These are phyloP conservation scores for Lithophane socia DNA, from an alignment of 2,888 invertebrate species.

Conservation along the genomic window DNA sequence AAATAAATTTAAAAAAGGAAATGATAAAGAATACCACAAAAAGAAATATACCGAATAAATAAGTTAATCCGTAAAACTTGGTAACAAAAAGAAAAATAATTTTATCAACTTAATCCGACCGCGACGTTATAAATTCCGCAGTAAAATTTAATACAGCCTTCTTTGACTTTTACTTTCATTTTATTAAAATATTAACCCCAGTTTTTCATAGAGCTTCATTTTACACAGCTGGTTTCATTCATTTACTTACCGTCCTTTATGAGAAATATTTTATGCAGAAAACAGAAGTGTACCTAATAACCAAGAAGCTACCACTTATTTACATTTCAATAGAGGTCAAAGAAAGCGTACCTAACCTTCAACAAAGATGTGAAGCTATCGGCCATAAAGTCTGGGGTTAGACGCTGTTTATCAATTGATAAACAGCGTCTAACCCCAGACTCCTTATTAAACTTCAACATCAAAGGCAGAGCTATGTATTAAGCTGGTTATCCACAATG, in stretches of 20 bases:
- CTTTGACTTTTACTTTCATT: constrained; percentile 33
- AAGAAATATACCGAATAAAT: neutral
- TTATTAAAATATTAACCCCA: constrained; percentile 33
- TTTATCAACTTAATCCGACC: constrained; percentile 12
- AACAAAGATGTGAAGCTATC: constrained; percentile 59
- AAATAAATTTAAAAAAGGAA: neutral
- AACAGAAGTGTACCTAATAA: neutral
- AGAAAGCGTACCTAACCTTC: constrained; percentile 66
- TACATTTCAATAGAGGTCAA: constrained; percentile 69
- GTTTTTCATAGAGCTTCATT: constrained; percentile 20
- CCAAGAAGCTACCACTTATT: constrained; percentile 19
- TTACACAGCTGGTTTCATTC: neutral
- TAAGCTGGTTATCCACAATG: constrained; percentile 2
- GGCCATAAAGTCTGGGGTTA: constrained; percentile 52
- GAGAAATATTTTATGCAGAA: constrained; percentile 8
- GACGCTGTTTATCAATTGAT: too few species aligned
- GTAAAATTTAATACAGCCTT: constrained; percentile 21
- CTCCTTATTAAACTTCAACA: constrained; percentile 48
- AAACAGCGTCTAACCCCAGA: constrained; percentile 41
- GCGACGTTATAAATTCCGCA: constrained; percentile 12
- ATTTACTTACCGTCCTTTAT: neutral
- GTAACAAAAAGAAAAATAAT: constrained; percentile 19
- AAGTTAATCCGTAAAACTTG: constrained; percentile 10
- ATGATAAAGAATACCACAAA: neutral
- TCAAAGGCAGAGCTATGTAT: constrained; percentile 16